phyloP scores from a whole-genome alignment of 2,888 invertebrate species.

The Apomyelois bistriatella region DNA sequence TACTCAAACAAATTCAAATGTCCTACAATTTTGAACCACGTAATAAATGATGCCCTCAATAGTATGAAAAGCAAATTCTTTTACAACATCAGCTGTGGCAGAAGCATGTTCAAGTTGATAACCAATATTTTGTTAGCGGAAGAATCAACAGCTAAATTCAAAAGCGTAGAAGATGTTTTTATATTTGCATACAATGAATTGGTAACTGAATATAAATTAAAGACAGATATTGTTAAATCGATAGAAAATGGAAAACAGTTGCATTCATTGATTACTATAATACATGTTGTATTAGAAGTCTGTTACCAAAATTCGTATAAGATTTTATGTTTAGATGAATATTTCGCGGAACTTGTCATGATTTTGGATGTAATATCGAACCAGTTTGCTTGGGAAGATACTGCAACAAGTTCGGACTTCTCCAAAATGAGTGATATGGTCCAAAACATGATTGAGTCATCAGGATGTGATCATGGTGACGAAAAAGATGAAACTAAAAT shows the following conservation, averaged over 20 bases:
- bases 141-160: slow-evolving; percentile 34
- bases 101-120: slow-evolving; percentile 75
- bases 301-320: slow-evolving; percentile 38
- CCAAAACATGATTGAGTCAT: slow-evolving; percentile 76
- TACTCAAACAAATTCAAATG: slow-evolving; percentile 52
- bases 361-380: slow-evolving; percentile 52
- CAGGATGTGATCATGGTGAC: slow-evolving; percentile 40
- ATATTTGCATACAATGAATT: slow-evolving; percentile 51
- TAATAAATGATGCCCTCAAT: slow-evolving; percentile 58
- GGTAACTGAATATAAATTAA: slow-evolving; percentile 38
- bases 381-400: slow-evolving; percentile 60
- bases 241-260: slow-evolving; percentile 74
- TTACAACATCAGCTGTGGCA: slow-evolving; percentile 81
- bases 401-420: slow-evolving; percentile 82
- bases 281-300: slow-evolving; percentile 49
- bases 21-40: slow-evolving; percentile 37
- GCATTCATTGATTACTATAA: slow-evolving; percentile 66
- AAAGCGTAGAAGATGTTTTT: slow-evolving; percentile 50
- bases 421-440: slow-evolving; percentile 88
- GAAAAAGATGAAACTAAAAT: slow-evolving; percentile 62
- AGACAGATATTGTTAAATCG: slow-evolving; percentile 66
- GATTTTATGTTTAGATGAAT: slow-evolving; percentile 32
- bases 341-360: slow-evolving; percentile 37
- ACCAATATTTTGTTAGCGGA: slow-evolving; percentile 49
- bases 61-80: slow-evolving; percentile 81